These are phyloP conservation scores for Chionodraco myersi DNA, from an alignment of 2,113 vertebrate genomes.

Conservation along the genomic window DNA sequence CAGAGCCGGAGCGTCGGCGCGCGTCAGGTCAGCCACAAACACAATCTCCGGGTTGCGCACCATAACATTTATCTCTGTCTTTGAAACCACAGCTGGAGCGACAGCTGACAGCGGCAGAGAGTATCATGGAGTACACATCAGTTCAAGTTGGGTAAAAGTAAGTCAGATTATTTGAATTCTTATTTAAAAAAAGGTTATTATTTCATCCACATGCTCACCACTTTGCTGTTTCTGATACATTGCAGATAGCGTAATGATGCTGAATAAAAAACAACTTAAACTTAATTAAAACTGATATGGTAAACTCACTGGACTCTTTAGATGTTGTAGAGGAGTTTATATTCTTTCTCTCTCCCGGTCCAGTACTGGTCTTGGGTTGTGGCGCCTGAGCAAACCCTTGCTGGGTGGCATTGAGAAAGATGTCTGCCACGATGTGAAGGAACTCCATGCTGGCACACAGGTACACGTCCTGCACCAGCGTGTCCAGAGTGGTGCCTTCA, in stretches of 20 bases:
- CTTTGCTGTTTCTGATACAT: background rate
- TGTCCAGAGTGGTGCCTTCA: constrained; percentile 86
- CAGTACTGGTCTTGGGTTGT: constrained; percentile 80
- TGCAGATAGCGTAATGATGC: background rate
- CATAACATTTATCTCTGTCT: constrained; percentile 88
- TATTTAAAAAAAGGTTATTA: background rate
- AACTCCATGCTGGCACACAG: constrained; percentile 98
- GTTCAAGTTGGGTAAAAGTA: background rate
- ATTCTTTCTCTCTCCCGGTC: constrained; percentile 66
- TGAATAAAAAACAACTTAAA: background rate
- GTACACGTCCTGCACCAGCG: constrained; percentile 91
- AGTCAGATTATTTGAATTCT: background rate
- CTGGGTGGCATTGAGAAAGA: constrained; percentile 91
- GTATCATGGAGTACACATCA: background rate
- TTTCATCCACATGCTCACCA: background rate
- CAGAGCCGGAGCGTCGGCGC: constrained; percentile 90
- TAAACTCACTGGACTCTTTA: constrained; percentile 73
- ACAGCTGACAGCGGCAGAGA: constrained; percentile 58
- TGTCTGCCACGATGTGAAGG: constrained; percentile 91
- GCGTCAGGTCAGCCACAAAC: constrained; percentile 96
- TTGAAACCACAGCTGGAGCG: constrained; percentile 78
- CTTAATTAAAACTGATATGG: background rate
- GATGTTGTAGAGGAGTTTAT: constrained; percentile 54
- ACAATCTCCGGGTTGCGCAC: constrained; percentile 96
- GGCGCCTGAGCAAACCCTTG: constrained; percentile 84